Evolutionary conservation across 2,797 vertebrate species (phyloP), one percentile per base, ranked within the genome.

Genomic region (Siniperca undulata): DNA sequence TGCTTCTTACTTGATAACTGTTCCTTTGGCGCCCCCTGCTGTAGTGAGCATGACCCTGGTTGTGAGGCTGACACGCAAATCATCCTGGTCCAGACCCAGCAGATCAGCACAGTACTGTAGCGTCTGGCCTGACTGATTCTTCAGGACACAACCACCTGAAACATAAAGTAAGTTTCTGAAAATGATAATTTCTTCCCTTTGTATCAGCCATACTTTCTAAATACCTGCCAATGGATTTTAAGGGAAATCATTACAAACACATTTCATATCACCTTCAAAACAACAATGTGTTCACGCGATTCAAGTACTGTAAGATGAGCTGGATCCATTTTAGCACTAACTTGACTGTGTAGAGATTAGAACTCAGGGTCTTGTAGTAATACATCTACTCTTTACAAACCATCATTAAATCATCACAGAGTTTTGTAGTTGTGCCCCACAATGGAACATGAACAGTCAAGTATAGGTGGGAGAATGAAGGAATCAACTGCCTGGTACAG

Each of bases 11-110:
- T 99, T 99, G 94, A 99, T 99, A 90, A 99, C 99, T 81, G 99
- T 99, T 92, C 99, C 99, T 97, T 99, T 99, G 95, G 97, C 92
- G 95, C 99, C 99, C 95, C 99, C 99, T 97, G 98, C 97, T 95
- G 98, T 99, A 11, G 99, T 99, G 42, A 99, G 97, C 98, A 99
- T 99, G 83, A 99, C 95, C 85, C 99, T 97, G 2, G 97, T 96
- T 22, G 99, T 99, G 87, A 99, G 96, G 91, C 99, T 99, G 87
- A 97, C 97, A 0, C 96, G 95, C 80, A 99, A 94, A 82, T 99
- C 99, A 7, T 98, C 98, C 91, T 96, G 84, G 86, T 99, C 98
- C 89, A 99, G 94, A 2, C 98, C 98, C 78, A 99, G 94, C 70
- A 99, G 94, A 13, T 97, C 95, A 1, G 98, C 97, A 80, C 98